Conservation (phyloP, 2,888 invertebrate species). For the Ectropis crepuscularia region DNA sequence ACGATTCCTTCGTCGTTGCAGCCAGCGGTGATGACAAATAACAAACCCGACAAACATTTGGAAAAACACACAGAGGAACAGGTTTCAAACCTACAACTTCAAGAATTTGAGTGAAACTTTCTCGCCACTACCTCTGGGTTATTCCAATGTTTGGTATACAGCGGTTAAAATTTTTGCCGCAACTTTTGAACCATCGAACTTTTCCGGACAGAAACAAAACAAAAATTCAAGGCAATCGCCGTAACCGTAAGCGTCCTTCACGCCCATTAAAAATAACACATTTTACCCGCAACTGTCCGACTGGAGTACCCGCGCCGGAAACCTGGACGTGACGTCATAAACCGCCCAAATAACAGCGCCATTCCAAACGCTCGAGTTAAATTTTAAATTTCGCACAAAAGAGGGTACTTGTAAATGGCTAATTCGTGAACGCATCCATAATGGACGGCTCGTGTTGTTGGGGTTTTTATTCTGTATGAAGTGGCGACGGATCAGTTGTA, state of each 20-base stretch:
- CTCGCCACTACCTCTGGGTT: too few species aligned
- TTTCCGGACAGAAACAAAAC: not conserved
- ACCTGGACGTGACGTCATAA: slow-evolving; percentile 18
- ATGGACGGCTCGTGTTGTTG: slow-evolving; percentile 33
- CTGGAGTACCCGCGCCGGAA: slow-evolving; percentile 21
- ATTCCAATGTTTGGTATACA: too few species aligned
- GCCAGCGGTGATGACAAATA: too few species aligned
- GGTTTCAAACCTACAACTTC: too few species aligned
- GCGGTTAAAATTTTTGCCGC: too few species aligned
- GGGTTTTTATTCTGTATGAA: slow-evolving; percentile 5
- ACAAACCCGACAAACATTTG: too few species aligned
- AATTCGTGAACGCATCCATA: slow-evolving; percentile 59
- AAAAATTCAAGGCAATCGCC: not conserved
- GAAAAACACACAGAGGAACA: too few species aligned
- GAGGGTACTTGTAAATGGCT: slow-evolving; percentile 53
- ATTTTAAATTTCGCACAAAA: slow-evolving; percentile 45
- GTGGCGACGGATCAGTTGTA: too few species aligned
- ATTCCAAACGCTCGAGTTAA: slow-evolving; percentile 24
- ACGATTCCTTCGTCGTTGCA: too few species aligned
- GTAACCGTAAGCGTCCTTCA: not conserved
- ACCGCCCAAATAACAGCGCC: slow-evolving; percentile 14
- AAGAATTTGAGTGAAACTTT: too few species aligned
- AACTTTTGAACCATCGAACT: too few species aligned
- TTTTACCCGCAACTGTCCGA: slow-evolving; percentile 10
- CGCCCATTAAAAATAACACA: slow-evolving; percentile 11